phyloP scores from a whole-genome alignment of 2,797 vertebrate species.

The Enteromius paludinosus region DNA sequence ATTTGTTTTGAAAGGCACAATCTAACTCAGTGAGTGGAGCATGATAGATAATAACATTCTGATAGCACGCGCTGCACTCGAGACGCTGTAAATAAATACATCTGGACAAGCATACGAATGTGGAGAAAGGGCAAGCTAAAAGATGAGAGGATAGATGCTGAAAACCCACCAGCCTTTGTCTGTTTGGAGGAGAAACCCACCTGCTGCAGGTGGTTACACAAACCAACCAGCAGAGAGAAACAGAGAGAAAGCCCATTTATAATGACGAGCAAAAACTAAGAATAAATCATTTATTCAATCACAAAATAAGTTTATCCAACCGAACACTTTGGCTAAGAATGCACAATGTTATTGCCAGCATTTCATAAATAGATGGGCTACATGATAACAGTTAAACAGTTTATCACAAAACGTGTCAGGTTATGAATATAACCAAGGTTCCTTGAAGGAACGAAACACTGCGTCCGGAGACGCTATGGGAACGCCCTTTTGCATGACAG shows the following conservation, averaged over 20 bases:
- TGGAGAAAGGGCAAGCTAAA: neutral
- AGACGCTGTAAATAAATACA: neutral
- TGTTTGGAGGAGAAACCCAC: conserved; percentile 6
- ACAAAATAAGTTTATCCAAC: neutral
- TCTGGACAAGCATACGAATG: neutral
- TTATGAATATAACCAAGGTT: no score
- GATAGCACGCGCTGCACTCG: neutral
- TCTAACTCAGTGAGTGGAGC: conserved; percentile 42
- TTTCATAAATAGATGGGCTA: neutral
- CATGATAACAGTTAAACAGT: neutral
- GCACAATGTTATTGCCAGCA: neutral
- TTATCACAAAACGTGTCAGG: no score
- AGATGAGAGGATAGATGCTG: neutral
- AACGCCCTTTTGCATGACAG: no score
- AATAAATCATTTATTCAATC: neutral
- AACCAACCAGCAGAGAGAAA: neutral
- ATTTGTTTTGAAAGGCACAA: conserved; percentile 68
- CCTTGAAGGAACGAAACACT: no score
- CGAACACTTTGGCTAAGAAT: neutral
- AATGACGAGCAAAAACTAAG: neutral
- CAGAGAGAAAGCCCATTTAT: neutral
- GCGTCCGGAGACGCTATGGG: no score
- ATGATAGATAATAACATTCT: conserved; percentile 5
- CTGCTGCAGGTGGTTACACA: neutral
- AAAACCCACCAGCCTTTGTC: neutral